Conservation (phyloP, 2,113 vertebrate genomes). For the Sakesphorus luctuosus region DNA sequence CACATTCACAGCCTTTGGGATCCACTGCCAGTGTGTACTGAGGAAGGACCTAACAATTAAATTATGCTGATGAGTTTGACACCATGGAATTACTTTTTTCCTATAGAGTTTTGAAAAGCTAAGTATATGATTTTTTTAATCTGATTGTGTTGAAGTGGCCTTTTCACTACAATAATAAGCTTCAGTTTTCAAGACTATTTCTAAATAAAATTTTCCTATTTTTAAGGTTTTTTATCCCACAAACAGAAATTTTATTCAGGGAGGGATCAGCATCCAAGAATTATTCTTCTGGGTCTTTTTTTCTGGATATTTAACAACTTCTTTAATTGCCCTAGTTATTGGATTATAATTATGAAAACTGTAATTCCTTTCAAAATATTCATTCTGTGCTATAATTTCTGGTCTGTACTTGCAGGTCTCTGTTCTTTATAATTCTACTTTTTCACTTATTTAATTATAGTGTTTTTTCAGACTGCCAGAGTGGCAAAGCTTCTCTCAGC, state of each 20-base stretch:
- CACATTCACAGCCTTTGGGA: not conserved
- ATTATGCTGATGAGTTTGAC: not conserved
- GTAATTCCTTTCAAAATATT: not conserved
- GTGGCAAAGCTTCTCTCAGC: not conserved
- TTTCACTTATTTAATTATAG: constrained; percentile 27
- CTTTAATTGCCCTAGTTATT: constrained; percentile 20
- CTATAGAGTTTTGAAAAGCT: not conserved
- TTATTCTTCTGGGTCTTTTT: not conserved
- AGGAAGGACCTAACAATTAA: not conserved
- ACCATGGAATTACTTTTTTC: not conserved
- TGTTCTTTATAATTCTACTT: not conserved
- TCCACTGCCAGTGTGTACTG: not conserved
- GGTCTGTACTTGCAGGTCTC: not conserved
- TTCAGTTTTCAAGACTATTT: not conserved
- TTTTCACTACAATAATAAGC: not conserved
- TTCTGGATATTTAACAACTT: constrained; percentile 4
- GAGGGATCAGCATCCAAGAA: not conserved
- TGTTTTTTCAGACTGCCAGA: not conserved
- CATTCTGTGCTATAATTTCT: not conserved
- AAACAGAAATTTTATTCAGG: not conserved
- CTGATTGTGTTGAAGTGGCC: not conserved
- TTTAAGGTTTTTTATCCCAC: not conserved
- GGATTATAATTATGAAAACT: not conserved
- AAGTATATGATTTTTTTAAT: not conserved
- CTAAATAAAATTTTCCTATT: not conserved